Base-by-base conservation (phyloP, 2,113 vertebrate genomes). In the Astur gentilis region DNA sequence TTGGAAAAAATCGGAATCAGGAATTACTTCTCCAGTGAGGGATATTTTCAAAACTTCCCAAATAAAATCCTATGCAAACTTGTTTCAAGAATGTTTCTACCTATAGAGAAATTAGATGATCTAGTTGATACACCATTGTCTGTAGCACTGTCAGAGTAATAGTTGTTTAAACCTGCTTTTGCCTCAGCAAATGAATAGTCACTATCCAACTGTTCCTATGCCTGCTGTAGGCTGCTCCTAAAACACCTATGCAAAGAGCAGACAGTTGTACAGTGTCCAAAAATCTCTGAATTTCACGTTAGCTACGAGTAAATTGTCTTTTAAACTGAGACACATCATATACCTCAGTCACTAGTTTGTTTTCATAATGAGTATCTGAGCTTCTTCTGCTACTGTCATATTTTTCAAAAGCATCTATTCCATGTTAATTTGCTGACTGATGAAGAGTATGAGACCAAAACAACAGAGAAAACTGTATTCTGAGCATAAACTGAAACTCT, bases 21-120 rank as follows among this genome's bases (percentile, higher is more conserved):
- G 83, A 95, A 89, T 94, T 73, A 80, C 72, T 96, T 93, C 66
- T 89, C 82, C 70, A 50, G 26, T 78, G 54, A 87, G 49, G 31
- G 8, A 71, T 77, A 19, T 66, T 87, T 82, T 87, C n/a, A 88
- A 79, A 25, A 32, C 44, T 75, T 93, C 32, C n/a, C 67, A 69
- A 81, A 82, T 36, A 87, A 91, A 90, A 91, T 83, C 83, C 79
- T 67, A 82, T 8, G 44, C 20, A 65, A 77, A 47, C 47, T 91
- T 49, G 64, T 86, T 97, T 95, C 55, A 69, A 86, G 70, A 88
- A 76, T 36, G 49, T 87, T 65, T 67, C 42, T 87, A 84, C 40
- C 55, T 80, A 61, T 14, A 78, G 22, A 66, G 78, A 84, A 84
- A 83, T 79, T 83, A 87, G 36, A 34, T 64, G 22, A 22, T 82